These are phyloP conservation scores for Blera fallax DNA, from an alignment of 2,888 invertebrate genomes.

Conservation along the genomic window DNA sequence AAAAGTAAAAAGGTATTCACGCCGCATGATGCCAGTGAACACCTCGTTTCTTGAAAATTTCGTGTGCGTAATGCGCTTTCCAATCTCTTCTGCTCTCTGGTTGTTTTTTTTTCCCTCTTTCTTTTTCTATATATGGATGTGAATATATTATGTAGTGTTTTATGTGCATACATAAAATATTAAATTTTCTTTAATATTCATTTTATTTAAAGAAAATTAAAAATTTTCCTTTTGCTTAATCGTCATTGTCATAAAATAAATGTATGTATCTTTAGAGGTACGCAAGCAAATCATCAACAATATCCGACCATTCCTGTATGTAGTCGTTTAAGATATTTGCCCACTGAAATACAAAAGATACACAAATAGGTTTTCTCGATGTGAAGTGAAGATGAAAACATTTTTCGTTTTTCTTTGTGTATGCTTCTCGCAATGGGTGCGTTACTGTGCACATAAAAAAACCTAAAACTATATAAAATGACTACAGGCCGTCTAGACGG, in stretches of 20 bases:
- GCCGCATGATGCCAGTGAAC: constrained; percentile 27
- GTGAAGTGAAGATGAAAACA: not conserved
- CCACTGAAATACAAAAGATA: not conserved
- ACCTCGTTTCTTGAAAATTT: constrained; percentile 3
- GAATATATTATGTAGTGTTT: not conserved
- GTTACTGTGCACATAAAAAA: not conserved
- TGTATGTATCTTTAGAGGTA: not conserved
- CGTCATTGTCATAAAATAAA: not conserved
- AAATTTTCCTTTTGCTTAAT: no score
- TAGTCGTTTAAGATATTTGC: not conserved
- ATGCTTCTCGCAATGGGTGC: not conserved
- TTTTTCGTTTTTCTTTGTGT: not conserved
- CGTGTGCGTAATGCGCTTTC: constrained; percentile 49
- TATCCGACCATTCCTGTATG: not conserved
- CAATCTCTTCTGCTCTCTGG: constrained; percentile 4
- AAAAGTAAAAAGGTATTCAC: constrained; percentile 43
- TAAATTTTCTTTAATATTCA: not conserved
- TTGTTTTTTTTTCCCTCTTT: not conserved
- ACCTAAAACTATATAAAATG: not conserved
- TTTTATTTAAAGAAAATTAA: no score
- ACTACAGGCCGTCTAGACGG: not conserved
- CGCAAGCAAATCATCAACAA: not conserved
- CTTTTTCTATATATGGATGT: not conserved
- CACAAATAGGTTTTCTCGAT: not conserved
- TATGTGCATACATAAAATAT: not conserved